Evolutionary conservation across 2,797 vertebrate genomes (phyloP).

Genomic region (Clarias pachynema): DNA sequence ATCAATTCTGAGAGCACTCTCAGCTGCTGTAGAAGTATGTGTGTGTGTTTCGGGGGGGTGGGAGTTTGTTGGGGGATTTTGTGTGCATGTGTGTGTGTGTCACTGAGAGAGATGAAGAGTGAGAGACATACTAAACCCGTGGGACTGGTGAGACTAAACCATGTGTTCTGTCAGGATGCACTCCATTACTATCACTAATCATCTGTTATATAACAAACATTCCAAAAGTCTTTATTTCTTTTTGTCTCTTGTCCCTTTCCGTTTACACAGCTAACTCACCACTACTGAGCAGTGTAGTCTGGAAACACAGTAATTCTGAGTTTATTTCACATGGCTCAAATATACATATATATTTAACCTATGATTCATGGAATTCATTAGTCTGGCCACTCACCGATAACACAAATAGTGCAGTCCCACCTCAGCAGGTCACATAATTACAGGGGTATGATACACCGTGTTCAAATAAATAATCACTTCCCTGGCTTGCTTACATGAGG

Average conservation of each 20-base stretch:
- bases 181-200: conserved; percentile 8
- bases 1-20: conserved; percentile 58
- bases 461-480: conserved; percentile 55
- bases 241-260: background rate
- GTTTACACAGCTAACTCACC: background rate
- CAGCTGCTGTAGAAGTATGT: conserved; percentile 16
- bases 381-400: conserved; percentile 37
- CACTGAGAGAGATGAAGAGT: background rate
- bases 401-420: conserved; percentile 42
- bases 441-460: conserved; percentile 33
- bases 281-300: background rate
- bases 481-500: conserved; percentile 47
- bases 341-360: conserved; percentile 54
- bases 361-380: conserved; percentile 59
- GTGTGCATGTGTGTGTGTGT: background rate
- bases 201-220: background rate
- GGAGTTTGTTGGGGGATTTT: too few species aligned
- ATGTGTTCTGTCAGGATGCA: conserved; percentile 18
- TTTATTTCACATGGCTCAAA: conserved; percentile 43
- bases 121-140: conserved; percentile 10
- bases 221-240: background rate
- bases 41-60: background rate
- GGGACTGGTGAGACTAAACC: conserved; percentile 13
- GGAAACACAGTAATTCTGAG: background rate
- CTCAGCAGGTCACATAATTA: conserved; percentile 48